Percentiles rank a stretch among this genome's conserved stretches.
phyloP scores from a whole-genome alignment of 2,888 invertebrate species.

The Coelogynopora nodosa region DNA sequence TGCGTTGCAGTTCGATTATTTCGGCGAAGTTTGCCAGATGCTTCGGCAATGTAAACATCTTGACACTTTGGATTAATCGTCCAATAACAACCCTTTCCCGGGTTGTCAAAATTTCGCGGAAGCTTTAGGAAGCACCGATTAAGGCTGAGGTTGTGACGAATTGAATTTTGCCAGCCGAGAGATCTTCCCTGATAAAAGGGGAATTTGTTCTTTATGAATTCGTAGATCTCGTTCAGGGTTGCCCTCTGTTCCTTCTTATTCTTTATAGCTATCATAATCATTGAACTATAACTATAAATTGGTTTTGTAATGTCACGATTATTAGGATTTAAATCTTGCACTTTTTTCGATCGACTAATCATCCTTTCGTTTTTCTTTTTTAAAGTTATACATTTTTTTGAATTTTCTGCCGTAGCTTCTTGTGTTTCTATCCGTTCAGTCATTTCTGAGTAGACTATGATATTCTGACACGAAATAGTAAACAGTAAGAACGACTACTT shows the following conservation, averaged over 20 bases:
- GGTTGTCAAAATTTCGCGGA: background rate
- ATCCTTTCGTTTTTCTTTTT: too few relatives aligned
- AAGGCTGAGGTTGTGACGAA: background rate
- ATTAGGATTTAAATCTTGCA: too few relatives aligned
- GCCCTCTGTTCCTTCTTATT: background rate
- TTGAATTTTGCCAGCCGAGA: background rate
- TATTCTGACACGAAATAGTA: too few relatives aligned
- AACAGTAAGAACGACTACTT: too few relatives aligned
- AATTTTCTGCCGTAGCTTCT: too few relatives aligned
- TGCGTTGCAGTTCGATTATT: background rate
- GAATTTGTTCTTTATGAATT: background rate
- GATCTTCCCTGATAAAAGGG: background rate
- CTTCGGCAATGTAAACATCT: background rate
- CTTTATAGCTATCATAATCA: background rate
- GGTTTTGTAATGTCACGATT: too few relatives aligned
- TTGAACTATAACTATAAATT: background rate
- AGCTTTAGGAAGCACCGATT: background rate
- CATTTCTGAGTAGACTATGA: too few relatives aligned
- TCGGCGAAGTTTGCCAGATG: background rate
- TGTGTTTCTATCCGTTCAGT: too few relatives aligned
- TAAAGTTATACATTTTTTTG: too few relatives aligned
- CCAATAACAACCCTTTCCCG: background rate
- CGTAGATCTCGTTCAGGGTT: background rate
- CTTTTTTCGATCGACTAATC: too few relatives aligned
- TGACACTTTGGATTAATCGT: background rate